Evolutionary conservation across 2,797 vertebrate genomes (phyloP), one percentile per base, ranked within the genome.

Genomic region (Amazona finschi): DNA sequence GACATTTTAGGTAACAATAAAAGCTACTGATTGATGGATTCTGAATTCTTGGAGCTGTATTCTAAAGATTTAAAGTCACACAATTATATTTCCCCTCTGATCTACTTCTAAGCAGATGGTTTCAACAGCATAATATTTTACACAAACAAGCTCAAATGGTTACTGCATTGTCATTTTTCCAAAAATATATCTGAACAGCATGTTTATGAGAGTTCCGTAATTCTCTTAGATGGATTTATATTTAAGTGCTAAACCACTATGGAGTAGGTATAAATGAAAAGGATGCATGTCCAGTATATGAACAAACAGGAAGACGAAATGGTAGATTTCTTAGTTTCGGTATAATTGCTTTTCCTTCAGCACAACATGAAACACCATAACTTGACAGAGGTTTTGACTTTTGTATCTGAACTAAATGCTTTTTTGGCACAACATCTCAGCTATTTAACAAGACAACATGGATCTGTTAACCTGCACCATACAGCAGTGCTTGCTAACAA

Each of bases 181-280:
- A 41, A 90, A 92, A 93, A 67, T 55, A 64, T 55, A 61, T 74
- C 39, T 89, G 41, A 90, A 64, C 17, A 39, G 60, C 36, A 46
- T 38, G 24, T 43, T 36, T 90, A 33, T 82, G 53, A 92, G 61
- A 89, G 87, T 83, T 89, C 27, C 19, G 19, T 83, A 50, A 85
- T 89, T 93, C 61, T 92, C 33, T 77, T 77, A 46, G 73, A 64
- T 73, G n/a, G 52, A 89, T 91, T 94, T 87, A 64, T 79, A 86
- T 43, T 79, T 84, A 93, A 70, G 33, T 87, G 30, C 31, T 84
- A 67, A 84, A 91, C 9, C 41, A 49, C 41, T 61, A 24, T 4
- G 15, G 28, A 20, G 12, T 15, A 82, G 7, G 8, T 58, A 89
- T 67, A 85, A 93, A 87, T 83, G 82, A 90, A 81, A 43, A 5